Evolutionary conservation across 2,888 invertebrate species (phyloP).

Genomic region (Gasteruption jaculator): DNA sequence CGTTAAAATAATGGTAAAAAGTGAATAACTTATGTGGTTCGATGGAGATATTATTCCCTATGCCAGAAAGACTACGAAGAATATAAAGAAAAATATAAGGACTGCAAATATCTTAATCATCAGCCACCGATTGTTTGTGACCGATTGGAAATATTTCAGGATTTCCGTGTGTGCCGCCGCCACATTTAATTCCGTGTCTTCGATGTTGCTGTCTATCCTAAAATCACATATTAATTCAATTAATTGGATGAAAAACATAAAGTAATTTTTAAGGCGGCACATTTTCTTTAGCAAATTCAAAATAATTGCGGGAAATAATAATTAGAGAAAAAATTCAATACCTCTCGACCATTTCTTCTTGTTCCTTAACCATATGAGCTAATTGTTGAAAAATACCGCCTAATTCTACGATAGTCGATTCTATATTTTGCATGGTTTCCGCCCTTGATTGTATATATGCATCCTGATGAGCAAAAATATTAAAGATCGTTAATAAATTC

Average conservation of each 20-base stretch:
- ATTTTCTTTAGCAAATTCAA: conserved; percentile 8
- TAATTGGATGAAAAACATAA: conserved; percentile 8
- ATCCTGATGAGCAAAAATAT: conserved; percentile 54
- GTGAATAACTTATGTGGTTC: too few relatives aligned
- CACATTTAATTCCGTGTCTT: conserved; percentile 92
- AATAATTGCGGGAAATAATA: conserved; percentile 9
- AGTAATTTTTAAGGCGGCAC: conserved; percentile 5
- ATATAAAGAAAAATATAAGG: conserved; percentile 97
- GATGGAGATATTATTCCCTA: conserved; percentile 55
- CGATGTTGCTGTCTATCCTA: conserved; percentile 95
- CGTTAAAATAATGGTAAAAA: too few relatives aligned
- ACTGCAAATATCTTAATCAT: conserved; percentile 99
- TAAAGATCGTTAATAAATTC: conserved; percentile 3
- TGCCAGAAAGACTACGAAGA: conserved; percentile 96
- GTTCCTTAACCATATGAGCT: conserved; percentile 96
- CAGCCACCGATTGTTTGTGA: conserved; percentile 95
- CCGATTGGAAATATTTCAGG: conserved; percentile 94
- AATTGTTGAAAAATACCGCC: conserved; percentile 98
- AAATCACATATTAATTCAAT: conserved; percentile 15
- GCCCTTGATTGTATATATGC: conserved; percentile 88
- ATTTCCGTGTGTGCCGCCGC: conserved; percentile 97
- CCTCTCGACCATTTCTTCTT: conserved; percentile 95
- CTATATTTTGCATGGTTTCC: conserved; percentile 98
- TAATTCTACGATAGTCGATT: conserved; percentile 96
- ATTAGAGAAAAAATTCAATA: conserved; percentile 31